Evolutionary conservation across 23 tunicate genomes (phyloP).

Genomic region (Oikopleura vanhoeffeni): DNA sequence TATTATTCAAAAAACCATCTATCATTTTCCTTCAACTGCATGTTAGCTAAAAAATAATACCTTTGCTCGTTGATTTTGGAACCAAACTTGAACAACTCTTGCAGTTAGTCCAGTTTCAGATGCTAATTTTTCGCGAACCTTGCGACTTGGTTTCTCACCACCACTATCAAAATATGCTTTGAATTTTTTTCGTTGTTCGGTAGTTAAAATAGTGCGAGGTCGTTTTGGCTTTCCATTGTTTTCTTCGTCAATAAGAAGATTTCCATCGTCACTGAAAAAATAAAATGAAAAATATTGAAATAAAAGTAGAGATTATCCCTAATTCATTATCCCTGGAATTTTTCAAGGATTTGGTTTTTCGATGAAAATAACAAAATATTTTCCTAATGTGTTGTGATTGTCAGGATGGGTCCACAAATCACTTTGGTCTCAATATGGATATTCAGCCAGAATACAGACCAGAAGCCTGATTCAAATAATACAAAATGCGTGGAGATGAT

Average conservation of each 20-base stretch:
- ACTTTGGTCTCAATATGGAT: no score
- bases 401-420: no score
- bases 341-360: no score
- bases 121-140: conserved; percentile 12
- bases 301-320: not conserved
- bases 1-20: no score
- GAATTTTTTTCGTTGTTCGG: conserved; percentile 10
- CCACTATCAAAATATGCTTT: not conserved
- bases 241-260: not conserved
- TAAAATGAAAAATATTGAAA: not conserved
- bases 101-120: conserved; percentile 12
- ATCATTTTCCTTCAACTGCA: no score
- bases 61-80: conserved; percentile 15
- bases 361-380: no score
- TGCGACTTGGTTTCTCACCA: not conserved
- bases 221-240: not conserved
- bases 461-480: no score
- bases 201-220: conserved; percentile 2
- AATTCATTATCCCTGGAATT: no score
- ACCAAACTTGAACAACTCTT: conserved; percentile 15
- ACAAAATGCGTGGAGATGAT: no score
- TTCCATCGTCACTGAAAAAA: conserved; percentile 7
- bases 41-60: no score
- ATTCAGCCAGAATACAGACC: no score
- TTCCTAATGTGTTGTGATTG: no score